A percentile compares a stretch with the other conserved stretches of the same genome.
Evolutionary conservation across 2,113 vertebrate genomes (phyloP).

Genomic region (Pogonocichla stellata): DNA sequence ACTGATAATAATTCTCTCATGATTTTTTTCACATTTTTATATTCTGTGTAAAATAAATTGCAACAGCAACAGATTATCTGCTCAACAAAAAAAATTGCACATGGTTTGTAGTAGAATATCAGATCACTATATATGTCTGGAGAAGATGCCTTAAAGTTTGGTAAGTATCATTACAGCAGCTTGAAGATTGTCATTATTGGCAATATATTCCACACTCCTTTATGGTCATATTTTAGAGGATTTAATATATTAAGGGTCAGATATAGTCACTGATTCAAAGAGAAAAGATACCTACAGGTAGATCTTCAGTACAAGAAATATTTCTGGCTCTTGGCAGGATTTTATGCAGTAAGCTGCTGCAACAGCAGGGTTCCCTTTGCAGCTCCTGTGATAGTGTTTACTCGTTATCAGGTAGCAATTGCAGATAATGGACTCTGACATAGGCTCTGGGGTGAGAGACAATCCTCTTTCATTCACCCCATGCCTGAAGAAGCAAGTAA

Average conservation of each 20-base stretch:
- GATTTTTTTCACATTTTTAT: neutral
- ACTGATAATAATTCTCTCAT: neutral
- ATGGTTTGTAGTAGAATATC: neutral
- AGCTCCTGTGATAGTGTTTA: neutral
- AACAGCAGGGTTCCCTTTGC: neutral
- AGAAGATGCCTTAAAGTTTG: neutral
- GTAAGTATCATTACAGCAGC: neutral
- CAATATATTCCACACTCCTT: neutral
- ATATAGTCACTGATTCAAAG: neutral
- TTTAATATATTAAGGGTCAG: neutral
- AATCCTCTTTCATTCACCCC: neutral
- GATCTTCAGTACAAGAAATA: neutral
- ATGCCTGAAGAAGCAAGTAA: neutral
- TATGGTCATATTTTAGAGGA: neutral
- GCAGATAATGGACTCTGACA: neutral
- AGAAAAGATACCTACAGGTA: neutral
- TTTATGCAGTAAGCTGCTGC: neutral
- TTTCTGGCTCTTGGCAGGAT: neutral
- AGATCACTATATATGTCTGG: neutral
- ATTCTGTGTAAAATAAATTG: neutral
- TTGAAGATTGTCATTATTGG: neutral
- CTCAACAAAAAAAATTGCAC: neutral
- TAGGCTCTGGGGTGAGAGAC: neutral
- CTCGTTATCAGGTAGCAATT: conserved; percentile 2
- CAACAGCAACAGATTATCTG: neutral